These are phyloP conservation scores for Scalopus aquaticus DNA, from an alignment of 2,113 vertebrate species.

Conservation along the genomic window DNA sequence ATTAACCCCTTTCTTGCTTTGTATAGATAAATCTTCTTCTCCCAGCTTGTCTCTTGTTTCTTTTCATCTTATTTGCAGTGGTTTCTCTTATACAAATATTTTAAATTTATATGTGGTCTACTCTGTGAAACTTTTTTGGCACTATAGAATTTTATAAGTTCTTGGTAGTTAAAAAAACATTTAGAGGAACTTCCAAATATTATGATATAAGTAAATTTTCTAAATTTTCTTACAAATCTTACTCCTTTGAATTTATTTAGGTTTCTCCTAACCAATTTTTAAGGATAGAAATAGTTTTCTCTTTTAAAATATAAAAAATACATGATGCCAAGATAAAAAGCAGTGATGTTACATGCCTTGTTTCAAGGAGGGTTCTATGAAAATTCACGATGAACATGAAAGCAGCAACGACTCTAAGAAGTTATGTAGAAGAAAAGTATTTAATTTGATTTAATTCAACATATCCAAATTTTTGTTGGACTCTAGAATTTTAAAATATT, in stretches of 20 bases:
- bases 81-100: neutral
- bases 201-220: neutral
- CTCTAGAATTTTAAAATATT: neutral
- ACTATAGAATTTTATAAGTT: neutral
- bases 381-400: neutral
- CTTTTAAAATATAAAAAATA: constrained; percentile 1
- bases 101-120: neutral
- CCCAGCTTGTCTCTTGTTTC: neutral
- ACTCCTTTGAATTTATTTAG: neutral
- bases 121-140: neutral
- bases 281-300: neutral
- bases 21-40: neutral
- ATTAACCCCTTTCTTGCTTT: neutral
- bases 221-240: neutral
- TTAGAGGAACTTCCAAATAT: neutral
- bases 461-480: neutral
- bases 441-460: too few relatives aligned
- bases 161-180: neutral
- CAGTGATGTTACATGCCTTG: neutral
- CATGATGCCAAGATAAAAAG: neutral
- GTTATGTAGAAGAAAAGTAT: too few relatives aligned
- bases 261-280: neutral
- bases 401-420: neutral
- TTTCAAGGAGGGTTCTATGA: neutral
- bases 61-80: neutral